Percentiles rank a stretch among this genome's conserved stretches.
These are phyloP conservation scores for Ophion obscuratus DNA, from an alignment of 2,888 invertebrate genomes.

Conservation along the genomic window DNA sequence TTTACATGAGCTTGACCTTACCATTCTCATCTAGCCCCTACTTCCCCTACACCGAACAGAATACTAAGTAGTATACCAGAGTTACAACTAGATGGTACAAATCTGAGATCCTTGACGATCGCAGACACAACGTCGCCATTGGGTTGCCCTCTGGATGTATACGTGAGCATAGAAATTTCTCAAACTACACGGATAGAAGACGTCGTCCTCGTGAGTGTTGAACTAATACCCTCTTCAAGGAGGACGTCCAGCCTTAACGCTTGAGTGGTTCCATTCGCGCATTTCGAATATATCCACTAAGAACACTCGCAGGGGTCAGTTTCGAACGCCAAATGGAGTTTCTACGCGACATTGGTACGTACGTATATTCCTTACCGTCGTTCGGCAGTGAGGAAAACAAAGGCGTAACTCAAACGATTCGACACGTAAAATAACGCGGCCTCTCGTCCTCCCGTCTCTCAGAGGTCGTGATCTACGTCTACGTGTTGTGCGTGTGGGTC, in stretches of 20 bases:
- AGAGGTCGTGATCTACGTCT: background rate
- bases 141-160: conserved; percentile 29
- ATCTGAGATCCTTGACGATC: conserved; percentile 30
- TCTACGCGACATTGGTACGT: background rate
- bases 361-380: background rate
- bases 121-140: conserved; percentile 72
- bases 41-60: background rate
- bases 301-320: conserved; percentile 60
- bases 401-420: conserved; percentile 13
- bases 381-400: background rate
- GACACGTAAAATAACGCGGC: background rate
- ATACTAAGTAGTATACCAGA: background rate
- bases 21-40: no score
- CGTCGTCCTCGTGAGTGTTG: conserved; percentile 56
- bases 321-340: conserved; percentile 14
- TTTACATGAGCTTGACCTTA: no score
- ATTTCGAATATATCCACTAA: conserved; percentile 66
- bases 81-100: background rate
- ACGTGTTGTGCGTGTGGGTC: background rate
- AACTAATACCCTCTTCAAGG: conserved; percentile 73
- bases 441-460: background rate
- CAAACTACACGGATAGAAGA: conserved; percentile 7
- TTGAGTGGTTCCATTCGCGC: conserved; percentile 71
- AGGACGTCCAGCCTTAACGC: conserved; percentile 70
- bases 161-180: conserved; percentile 23